Conservation (phyloP, 2,888 invertebrate species). For the Sussaba pulchella region DNA sequence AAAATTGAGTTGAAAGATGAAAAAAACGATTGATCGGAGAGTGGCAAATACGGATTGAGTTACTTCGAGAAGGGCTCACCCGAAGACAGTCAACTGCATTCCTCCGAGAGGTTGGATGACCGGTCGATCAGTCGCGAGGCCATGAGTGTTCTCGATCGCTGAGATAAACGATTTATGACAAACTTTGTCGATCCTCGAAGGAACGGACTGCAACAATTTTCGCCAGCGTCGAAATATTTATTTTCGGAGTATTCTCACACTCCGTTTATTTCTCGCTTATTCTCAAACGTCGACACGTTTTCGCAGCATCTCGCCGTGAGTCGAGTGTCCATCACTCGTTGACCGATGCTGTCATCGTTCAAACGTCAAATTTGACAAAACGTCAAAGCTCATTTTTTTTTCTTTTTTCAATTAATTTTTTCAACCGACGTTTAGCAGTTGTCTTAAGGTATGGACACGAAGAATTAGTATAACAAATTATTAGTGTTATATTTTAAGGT, state of each 20-base stretch:
- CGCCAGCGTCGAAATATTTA: neutral
- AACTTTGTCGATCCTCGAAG: constrained; percentile 12
- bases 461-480: neutral
- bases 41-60: constrained; percentile 1
- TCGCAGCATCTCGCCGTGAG: constrained; percentile 6
- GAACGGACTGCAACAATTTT: neutral
- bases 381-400: constrained; percentile 40
- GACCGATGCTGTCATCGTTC: constrained; percentile 38
- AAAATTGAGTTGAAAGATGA: neutral
- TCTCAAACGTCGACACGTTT: constrained; percentile 6
- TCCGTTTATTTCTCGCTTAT: neutral
- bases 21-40: neutral
- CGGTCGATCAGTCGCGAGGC: constrained; percentile 68
- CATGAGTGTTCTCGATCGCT: constrained; percentile 68
- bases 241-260: constrained; percentile 5
- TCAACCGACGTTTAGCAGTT: neutral
- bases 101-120: constrained; percentile 72
- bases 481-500: too few species aligned
- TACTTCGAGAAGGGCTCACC: constrained; percentile 50
- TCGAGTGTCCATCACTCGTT: neutral
- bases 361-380: constrained; percentile 18
- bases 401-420: too few species aligned
- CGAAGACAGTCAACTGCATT: constrained; percentile 75
- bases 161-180: constrained; percentile 1
- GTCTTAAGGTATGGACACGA: neutral